Conservation (phyloP, 2,113 vertebrate genomes). For the Nipponia nippon region DNA sequence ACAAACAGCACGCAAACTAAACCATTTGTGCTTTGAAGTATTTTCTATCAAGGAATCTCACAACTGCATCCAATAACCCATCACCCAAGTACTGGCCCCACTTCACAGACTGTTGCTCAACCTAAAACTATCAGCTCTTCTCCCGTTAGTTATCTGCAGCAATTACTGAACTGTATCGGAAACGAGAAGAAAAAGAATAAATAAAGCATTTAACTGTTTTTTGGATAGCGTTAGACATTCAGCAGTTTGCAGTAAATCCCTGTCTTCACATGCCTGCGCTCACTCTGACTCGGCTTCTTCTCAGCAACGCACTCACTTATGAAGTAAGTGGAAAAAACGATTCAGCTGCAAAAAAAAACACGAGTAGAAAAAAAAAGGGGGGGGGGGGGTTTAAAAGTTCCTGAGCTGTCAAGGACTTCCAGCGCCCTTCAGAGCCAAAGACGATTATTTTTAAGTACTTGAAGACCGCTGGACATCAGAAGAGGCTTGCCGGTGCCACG, state of each 20-base stretch:
- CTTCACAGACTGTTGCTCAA: neutral
- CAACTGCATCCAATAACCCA: neutral
- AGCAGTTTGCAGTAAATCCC: neutral
- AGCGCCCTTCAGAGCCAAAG: neutral
- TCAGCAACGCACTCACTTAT: neutral
- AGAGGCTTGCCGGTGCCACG: neutral
- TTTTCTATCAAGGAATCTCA: neutral
- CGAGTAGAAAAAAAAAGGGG: rapidly evolving
- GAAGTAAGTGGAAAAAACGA: neutral
- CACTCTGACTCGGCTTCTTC: neutral
- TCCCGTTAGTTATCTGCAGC: neutral
- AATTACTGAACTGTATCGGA: neutral
- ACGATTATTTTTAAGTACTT: neutral
- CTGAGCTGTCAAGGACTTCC: neutral
- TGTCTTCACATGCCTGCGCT: neutral
- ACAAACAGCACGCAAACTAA: neutral
- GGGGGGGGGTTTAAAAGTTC: neutral
- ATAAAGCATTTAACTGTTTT: neutral
- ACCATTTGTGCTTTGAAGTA: neutral
- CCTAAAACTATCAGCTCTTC: neutral
- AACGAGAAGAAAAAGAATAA: neutral
- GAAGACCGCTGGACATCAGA: neutral
- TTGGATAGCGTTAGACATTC: neutral
- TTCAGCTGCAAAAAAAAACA: neutral
- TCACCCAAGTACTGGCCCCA: neutral